Conservation (phyloP, 2,797 vertebrate species). For the Hydrophis major region DNA sequence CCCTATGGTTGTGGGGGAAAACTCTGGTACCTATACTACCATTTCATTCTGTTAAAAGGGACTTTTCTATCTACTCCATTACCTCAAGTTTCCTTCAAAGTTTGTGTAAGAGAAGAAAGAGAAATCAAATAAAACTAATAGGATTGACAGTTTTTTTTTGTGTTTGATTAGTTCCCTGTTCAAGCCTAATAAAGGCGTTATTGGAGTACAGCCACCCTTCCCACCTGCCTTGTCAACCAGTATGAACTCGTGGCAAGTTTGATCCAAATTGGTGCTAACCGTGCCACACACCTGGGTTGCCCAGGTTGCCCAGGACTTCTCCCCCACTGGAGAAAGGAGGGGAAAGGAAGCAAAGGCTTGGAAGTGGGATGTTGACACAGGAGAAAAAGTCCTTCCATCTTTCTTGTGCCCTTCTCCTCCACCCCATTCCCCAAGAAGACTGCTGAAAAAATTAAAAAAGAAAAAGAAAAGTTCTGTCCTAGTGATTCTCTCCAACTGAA, state of each 20-base stretch:
- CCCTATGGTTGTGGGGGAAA: background rate
- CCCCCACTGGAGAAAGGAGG: conserved; percentile 48
- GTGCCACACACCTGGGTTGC: conserved; percentile 52
- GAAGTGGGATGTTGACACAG: conserved; percentile 60
- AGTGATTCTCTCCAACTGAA: too few relatives aligned
- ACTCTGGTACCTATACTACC: too few relatives aligned
- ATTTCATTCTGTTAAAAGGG: background rate
- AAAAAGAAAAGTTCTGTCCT: background rate
- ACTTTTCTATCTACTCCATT: too few relatives aligned
- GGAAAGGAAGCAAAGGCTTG: conserved; percentile 61
- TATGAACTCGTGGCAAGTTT: conserved; percentile 77
- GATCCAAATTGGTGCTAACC: conserved; percentile 79
- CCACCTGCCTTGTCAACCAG: conserved; percentile 88
- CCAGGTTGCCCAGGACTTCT: conserved; percentile 27
- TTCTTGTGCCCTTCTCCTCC: background rate
- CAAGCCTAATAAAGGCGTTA: conserved; percentile 88
- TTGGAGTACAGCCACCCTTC: conserved; percentile 79
- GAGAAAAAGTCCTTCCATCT: conserved; percentile 10
- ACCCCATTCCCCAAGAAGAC: background rate
- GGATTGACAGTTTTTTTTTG: conserved; percentile 80
- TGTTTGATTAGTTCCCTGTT: conserved; percentile 92
- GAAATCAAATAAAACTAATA: conserved; percentile 77
- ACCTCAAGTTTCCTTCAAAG: background rate
- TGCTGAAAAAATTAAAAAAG: background rate
- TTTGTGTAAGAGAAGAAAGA: background rate